Conservation (phyloP, 2,113 vertebrate species). For the Oryzias curvinotus region DNA sequence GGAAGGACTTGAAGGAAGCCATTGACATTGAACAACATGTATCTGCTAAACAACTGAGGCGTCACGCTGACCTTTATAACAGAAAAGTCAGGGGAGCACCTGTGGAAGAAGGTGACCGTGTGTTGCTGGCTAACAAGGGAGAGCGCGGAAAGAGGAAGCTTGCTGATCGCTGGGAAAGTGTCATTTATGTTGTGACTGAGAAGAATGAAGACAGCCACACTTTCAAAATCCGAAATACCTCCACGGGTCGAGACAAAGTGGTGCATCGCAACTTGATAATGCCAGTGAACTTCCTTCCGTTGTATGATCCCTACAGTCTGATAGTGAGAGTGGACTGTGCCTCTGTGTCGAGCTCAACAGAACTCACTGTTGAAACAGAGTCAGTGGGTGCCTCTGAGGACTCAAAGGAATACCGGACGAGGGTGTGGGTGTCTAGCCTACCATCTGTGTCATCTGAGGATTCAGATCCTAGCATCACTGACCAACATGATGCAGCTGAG, state of each 20-base stretch:
- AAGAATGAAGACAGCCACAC: constrained; percentile 1
- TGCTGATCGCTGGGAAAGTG: neutral
- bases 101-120: neutral
- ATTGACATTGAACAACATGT: no score
- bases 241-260: neutral
- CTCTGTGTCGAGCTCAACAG: neutral
- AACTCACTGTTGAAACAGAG: no score
- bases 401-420: no score
- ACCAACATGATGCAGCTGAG: neutral
- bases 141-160: neutral
- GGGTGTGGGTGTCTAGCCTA: no score
- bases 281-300: no score
- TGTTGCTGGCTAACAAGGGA: constrained; percentile 3
- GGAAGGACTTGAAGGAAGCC: no score
- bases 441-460: no score
- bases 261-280: constrained; percentile 1
- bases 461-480: no score
- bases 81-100: neutral
- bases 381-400: neutral
- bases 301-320: no score
- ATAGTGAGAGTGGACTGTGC: no score
- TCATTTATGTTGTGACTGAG: neutral
- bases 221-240: neutral
- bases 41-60: no score
- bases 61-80: no score